Evolutionary conservation across 92 coral and sea anemone genomes (phyloP), one percentile per base, ranked within the genome.

Genomic region (Metridium senile): DNA sequence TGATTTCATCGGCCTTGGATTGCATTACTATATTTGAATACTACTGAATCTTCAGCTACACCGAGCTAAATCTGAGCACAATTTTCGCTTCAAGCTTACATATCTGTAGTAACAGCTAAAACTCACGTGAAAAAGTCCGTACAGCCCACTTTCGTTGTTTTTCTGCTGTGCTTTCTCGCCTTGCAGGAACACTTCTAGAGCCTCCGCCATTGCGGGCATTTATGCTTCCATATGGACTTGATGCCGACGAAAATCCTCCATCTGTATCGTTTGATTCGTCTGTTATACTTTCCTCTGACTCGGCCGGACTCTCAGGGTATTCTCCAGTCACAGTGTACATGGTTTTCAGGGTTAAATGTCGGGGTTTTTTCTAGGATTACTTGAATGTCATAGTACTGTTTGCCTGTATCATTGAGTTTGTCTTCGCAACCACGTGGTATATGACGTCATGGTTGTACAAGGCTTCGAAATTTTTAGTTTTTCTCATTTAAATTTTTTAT

Each of bases 81-180:
- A 31, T 28, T 63, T 30, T 29, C 39, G n/a, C 27, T 28, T 30
- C 3, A 28, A 4, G 13, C 49, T 4, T 39, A 4, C 13, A 39
- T 39, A 39, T 13, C 6, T 39, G 6, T 6, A 39, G 13, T 39
- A 4, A 39, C 69, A 9, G 1, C 9, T 23, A 1, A 58, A 8
- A 75, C 80, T 59, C 70, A 79, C 84, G n/a, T 31, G 62, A 51
- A 63, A 79, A 68, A 0, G 84, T 68, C 26, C 74, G 43, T 10
- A 79, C 84, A 33, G 84, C 84, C 84, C 84, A 79, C 70, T 70
- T 79, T 3, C 65, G 62, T 35, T 79, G 84, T 61, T 70, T 79
- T 70, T 79, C 77, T 3, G 74, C 74, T 8, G 74, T 77, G 34
- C 66, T 77, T 66, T 77, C 74, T 32, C 74, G 65, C 7, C 66